Evolutionary conservation across 2,113 vertebrate species (phyloP).

Genomic region (Bathybates hornii): DNA sequence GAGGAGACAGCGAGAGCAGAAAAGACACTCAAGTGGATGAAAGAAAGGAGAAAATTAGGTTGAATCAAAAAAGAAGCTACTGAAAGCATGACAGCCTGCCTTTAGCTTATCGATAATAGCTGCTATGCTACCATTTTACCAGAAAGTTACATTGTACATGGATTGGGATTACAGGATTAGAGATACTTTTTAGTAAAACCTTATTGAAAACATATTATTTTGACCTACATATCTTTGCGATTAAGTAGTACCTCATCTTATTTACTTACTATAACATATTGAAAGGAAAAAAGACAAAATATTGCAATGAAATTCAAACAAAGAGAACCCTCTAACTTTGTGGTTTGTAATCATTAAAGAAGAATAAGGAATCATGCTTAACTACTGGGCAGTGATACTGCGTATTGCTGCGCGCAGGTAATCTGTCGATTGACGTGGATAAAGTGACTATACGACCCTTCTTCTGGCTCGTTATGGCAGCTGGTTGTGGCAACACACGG

Average conservation of each 20-base stretch:
- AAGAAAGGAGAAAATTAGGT: conserved; percentile 45
- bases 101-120: conserved; percentile 29
- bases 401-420: not conserved
- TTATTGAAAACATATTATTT: not conserved
- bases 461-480: not conserved
- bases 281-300: not conserved
- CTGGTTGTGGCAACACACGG: not conserved
- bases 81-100: conserved; percentile 28
- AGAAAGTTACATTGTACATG: not conserved
- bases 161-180: conserved; percentile 13
- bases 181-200: not conserved
- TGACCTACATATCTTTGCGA: not conserved
- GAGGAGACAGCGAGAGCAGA: conserved; percentile 29
- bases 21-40: conserved; percentile 45
- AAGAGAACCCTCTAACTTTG: not conserved
- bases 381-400: not conserved
- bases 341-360: not conserved
- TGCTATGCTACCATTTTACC: not conserved
- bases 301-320: not conserved
- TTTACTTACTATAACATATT: not conserved
- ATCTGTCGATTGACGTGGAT: not conserved
- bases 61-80: conserved; percentile 26
- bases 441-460: not conserved
- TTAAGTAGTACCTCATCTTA: not conserved
- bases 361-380: not conserved